Base-by-base conservation (phyloP, 2,888 invertebrate genomes). In the Callosobruchus maculatus region DNA sequence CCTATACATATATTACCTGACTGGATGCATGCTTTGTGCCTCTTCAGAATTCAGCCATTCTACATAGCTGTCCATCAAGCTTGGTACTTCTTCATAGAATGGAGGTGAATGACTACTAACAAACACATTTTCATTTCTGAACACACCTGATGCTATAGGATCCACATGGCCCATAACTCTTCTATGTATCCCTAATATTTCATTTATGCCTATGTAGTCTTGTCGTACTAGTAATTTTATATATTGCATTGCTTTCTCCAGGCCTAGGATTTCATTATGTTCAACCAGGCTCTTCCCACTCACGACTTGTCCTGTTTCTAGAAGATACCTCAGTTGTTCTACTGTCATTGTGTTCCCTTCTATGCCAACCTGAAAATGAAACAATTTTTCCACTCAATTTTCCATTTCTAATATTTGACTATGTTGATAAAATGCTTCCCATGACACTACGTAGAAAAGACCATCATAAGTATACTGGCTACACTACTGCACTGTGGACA, bases 311-410 rank as follows among this genome's bases (percentile, higher is more conserved):
- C 94, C 91, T 0, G 98, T 98, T 88, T 99, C 98, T 22, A 99
- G 89, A 76, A 99, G 93, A 74, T 94, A 94, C 78, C 97, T 90
- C 0, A 98, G 96, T 86, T 99, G 97, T 22, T 94, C 93, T 68
- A 99, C 88, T 1, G 96, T 95, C 94, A 99, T 95, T 0, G 98
- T 98, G 84, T 99, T 99, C 0, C 98, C 98, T 88, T 99, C 99
- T 78, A 99, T 97, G 22, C 96, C 98, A 21, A 97, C 84, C 86
- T 86, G 74, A 73, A 81, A 78, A 73, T 21, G 5, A 73, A 77
- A 77, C 68, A 73, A 75, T 66, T 31, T 31, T 22, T 22, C 68
- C n/a, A n/a, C n/a, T n/a, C n/a, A n/a, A n/a, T n/a, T n/a, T n/a
- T n/a, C n/a, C n/a, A n/a, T n/a, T n/a, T n/a, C n/a, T n/a, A n/a